A percentile compares a stretch with the other conserved stretches of the same genome.
phyloP scores from a whole-genome alignment of 2,797 vertebrate genomes.

The Sylvilagus floridanus region DNA sequence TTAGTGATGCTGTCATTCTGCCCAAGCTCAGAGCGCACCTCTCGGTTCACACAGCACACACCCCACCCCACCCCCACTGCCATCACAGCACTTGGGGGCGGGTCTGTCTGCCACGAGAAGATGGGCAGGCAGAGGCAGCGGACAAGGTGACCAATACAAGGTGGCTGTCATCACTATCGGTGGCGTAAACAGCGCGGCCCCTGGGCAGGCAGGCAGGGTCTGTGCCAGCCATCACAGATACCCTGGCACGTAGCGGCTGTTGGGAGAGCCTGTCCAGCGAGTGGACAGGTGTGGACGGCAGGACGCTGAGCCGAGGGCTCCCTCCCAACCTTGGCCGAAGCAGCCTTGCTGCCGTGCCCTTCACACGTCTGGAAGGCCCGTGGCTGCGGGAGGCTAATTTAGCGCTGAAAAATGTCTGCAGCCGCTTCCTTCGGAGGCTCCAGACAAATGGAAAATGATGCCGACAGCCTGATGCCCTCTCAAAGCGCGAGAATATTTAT shows the following conservation, averaged over 20 bases:
- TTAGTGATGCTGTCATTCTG: neutral
- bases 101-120: neutral
- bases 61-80: neutral
- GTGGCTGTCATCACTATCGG: conserved; percentile 4
- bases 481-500: conserved; percentile 68
- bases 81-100: too few species aligned
- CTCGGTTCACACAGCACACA: neutral
- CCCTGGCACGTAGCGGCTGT: neutral
- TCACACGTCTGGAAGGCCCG: conserved; percentile 39
- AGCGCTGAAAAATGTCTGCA: conserved; percentile 17
- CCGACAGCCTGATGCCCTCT: conserved; percentile 50
- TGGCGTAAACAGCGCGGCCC: conserved; percentile 26
- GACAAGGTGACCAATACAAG: conserved; percentile 24
- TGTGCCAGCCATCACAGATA: neutral
- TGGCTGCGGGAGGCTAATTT: conserved; percentile 7
- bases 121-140: neutral
- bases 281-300: neutral
- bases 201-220: neutral
- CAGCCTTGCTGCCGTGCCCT: neutral
- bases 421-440: conserved; percentile 48
- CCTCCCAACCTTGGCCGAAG: neutral
- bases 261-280: neutral
- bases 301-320: neutral
- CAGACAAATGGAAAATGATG: conserved; percentile 55
- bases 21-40: neutral